Percentiles rank a stretch among this genome's conserved stretches.
These are phyloP conservation scores for Lamellibrachia satsuma DNA, from an alignment of 2,888 invertebrate species.

Conservation along the genomic window DNA sequence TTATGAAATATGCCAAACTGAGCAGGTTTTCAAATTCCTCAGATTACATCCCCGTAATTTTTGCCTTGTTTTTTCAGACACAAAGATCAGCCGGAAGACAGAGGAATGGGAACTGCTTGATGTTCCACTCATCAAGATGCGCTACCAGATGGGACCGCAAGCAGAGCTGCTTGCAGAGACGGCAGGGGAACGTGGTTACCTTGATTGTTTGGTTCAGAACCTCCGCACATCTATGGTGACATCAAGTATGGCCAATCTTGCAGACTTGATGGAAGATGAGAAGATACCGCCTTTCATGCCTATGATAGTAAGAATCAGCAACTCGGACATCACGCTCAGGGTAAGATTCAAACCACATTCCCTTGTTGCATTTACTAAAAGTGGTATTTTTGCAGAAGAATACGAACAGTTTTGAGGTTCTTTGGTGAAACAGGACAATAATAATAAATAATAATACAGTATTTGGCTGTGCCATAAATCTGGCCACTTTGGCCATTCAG, in stretches of 20 bases:
- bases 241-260: constrained; percentile 82
- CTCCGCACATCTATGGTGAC: constrained; percentile 54
- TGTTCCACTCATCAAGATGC: constrained; percentile 7
- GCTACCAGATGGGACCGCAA: constrained; percentile 27
- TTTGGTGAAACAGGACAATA: too few species aligned
- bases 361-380: background rate
- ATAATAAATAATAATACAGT: too few species aligned
- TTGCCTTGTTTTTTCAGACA: constrained; percentile 23
- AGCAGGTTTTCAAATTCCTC: too few species aligned
- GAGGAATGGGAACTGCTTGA: background rate
- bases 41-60: background rate
- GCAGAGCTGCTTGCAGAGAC: constrained; percentile 36
- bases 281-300: constrained; percentile 82
- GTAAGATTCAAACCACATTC: constrained; percentile 36
- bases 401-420: background rate
- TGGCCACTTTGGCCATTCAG: too few species aligned
- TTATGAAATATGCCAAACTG: too few species aligned
- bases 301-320: constrained; percentile 66
- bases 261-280: constrained; percentile 89
- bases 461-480: too few species aligned
- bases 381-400: background rate
- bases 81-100: background rate
- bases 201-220: constrained; percentile 37
- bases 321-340: constrained; percentile 49
- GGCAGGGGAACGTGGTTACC: constrained; percentile 43